Evolutionary conservation across 2,113 vertebrate genomes (phyloP), one percentile per base, ranked within the genome.

Genomic region (Lepus timidus): DNA sequence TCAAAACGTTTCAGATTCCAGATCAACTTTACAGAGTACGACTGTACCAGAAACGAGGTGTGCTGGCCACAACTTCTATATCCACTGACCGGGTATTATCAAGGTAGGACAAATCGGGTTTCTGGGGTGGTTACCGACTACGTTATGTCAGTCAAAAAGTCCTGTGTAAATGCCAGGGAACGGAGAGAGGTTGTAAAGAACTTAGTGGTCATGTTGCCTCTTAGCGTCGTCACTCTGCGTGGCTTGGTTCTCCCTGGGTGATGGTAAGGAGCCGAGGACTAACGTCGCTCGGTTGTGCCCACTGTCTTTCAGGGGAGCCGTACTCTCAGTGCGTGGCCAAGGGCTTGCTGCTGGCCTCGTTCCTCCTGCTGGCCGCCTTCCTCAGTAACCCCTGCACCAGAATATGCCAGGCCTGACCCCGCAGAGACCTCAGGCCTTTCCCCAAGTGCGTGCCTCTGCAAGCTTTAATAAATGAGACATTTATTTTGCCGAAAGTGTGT

Each of bases 51-150:
- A 82, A 99, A 99, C 36, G 99, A 99, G 2, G 98, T 99, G 71
- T 99, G 99, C 88, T 99, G 99, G 99, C 99, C 99, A 2, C 98
- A 99, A 4, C 98, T 99, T 0, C 97, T 98, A 0, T 99, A 99
- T 73, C 99, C 99, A 0, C 3, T 99, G 90, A 99, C 99, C 12
- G 98, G 58, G 27, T 98, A 98, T 98, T 99, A 99, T 90, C 99
- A 98, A 98, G 99, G 99, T 99, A 97, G 92, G 96, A 29, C 55
- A 36, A 27, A 31, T 11, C 33, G 29, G 9, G n/a, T 23, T 75
- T 71, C 76, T 27, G 2, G 17, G 9, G 23, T 9, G 55, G 33
- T 67, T 23, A 20, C 65, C 29, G 7, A 3, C 76, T 11, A n/a
- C 13, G 33, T 49, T 65, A n/a, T 14, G 4, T 23, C 27, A 58